A percentile compares a stretch with the other conserved stretches of the same genome.
Evolutionary conservation across 2,797 vertebrate genomes (phyloP).

Genomic region (Eulemur rubriventer): DNA sequence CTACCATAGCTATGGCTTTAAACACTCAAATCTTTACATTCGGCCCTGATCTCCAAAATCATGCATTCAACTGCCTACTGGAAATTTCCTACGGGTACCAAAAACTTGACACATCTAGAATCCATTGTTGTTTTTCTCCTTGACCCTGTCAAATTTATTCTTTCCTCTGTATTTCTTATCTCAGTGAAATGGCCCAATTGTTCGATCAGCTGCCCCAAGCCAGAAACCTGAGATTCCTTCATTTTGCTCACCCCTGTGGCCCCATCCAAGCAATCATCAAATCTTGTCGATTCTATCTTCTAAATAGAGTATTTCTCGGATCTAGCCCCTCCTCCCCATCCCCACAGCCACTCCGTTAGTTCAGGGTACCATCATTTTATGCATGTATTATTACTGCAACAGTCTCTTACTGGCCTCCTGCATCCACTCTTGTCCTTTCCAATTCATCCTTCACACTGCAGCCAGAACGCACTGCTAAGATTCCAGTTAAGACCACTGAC

Average conservation of each 20-base stretch:
- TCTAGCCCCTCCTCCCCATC: neutral
- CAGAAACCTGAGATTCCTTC: neutral
- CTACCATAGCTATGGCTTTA: neutral
- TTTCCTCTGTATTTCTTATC: neutral
- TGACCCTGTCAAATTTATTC: neutral
- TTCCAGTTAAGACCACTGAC: neutral
- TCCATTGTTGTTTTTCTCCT: neutral
- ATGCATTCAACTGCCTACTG: neutral
- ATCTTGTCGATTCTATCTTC: neutral
- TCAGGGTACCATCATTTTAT: neutral
- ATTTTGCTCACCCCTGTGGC: neutral
- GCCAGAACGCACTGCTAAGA: neutral
- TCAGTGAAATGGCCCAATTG: neutral
- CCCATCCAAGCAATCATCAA: neutral
- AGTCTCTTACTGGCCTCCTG: neutral
- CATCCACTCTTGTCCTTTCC: neutral
- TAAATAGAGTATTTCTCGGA: neutral
- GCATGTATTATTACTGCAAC: neutral
- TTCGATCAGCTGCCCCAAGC: neutral
- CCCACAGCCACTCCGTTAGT: neutral
- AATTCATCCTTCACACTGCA: neutral
- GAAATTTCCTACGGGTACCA: neutral
- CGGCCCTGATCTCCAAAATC: neutral
- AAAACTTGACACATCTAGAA: neutral
- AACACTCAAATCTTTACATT: neutral